A percentile compares a stretch with the other conserved stretches of the same genome.
Conservation (phyloP, 2,888 invertebrate species). For the Dicranocentrus wangi region DNA sequence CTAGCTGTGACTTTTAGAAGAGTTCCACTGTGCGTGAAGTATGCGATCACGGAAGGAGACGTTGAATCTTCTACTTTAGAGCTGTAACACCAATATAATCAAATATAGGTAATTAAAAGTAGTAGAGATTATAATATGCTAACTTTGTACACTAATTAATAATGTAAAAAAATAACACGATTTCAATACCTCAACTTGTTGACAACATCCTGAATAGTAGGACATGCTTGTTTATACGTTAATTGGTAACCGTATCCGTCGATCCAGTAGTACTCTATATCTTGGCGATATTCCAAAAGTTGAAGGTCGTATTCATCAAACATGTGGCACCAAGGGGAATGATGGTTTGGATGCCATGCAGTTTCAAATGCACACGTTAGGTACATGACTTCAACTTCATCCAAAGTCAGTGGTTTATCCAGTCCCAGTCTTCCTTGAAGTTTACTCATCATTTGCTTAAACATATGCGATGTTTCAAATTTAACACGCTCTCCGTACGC, state of each 20-base stretch:
- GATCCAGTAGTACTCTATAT: conserved; percentile 86
- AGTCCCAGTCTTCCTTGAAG: conserved; percentile 81
- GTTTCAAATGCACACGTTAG: conserved; percentile 87
- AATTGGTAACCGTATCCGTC: conserved; percentile 87
- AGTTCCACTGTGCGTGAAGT: too few species aligned
- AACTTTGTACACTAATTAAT: too few species aligned
- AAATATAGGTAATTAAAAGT: too few species aligned
- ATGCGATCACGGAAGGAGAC: too few species aligned
- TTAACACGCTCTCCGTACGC: conserved; percentile 70
- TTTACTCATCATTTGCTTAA: conserved; percentile 73
- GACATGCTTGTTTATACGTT: conserved; percentile 85
- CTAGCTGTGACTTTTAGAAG: too few species aligned
- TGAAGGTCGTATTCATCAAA: conserved; percentile 79
- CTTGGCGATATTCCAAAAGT: conserved; percentile 83
- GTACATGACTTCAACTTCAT: conserved; percentile 77
- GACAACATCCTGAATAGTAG: conserved; percentile 83
- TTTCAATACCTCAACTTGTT: conserved; percentile 83
- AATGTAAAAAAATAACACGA: too few species aligned
- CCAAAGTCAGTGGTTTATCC: conserved; percentile 76
- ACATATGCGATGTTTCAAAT: conserved; percentile 68
- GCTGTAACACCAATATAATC: too few species aligned
- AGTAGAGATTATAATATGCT: too few species aligned
- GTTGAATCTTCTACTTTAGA: too few species aligned
- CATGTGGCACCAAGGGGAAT: conserved; percentile 87
- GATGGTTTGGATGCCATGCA: conserved; percentile 80